Evolutionary conservation across 2,113 vertebrate genomes (phyloP), one percentile per base, ranked within the genome.

Genomic region (Hyla sarda): DNA sequence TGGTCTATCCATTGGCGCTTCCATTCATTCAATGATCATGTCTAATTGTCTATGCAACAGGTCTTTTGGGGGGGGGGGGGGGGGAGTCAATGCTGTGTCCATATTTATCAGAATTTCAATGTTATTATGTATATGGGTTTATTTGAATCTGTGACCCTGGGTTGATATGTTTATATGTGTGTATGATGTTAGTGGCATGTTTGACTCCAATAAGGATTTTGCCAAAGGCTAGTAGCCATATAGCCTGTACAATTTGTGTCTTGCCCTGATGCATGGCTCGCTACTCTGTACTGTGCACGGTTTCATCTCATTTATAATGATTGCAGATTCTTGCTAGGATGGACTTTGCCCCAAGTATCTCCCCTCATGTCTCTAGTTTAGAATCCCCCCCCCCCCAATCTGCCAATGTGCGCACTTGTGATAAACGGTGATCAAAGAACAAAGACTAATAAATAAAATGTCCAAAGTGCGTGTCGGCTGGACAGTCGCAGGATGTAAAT

Each of bases 21-120:
- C 89, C 90, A 88, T 90, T 91, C 91, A 90, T 94, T 88, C 93
- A 92, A 93, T 94, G 95, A 93, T 90, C 94, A 96, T 94, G 95
- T 96, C 94, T 94, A 94, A 97, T 89, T 95, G 97, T 99, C 98
- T 99, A 99, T 99, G 98, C 98, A 99, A 99, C 96, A 96, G 97
- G 96, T 96, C 94, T 96, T 94, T 92, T 88, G 91, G 30, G 62
- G 74, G 45, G 84, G n/a, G 87, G 91, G 21, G 48, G 62, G 74
- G 41, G 84, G 50, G 1, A 71, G 34, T 54, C 23, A 91, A 85
- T 83, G 60, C 78, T 54, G 87, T 93, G 93, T 94, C 93, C 94
- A 95, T 94, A 94, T 93, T 95, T 94, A 92, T 17, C 92, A 94
- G 88, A 50, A 87, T 92, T 92, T 95, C 92, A 92, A 88, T 95